These are phyloP conservation scores for Drosophila mimica DNA, from an alignment of 2,888 invertebrate species.

Conservation along the genomic window DNA sequence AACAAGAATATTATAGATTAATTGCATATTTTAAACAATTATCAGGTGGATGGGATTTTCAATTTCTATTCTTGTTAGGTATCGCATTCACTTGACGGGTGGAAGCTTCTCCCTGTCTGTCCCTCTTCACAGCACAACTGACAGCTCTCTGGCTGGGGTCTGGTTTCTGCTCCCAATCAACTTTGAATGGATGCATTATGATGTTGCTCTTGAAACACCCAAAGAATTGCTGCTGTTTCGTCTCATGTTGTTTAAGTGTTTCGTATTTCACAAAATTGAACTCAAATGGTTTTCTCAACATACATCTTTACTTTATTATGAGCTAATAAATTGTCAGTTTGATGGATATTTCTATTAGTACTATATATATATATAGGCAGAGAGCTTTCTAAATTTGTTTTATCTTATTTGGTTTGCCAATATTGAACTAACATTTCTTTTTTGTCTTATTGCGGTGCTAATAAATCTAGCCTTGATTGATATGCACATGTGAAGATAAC, in stretches of 20 bases:
- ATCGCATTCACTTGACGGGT: background rate
- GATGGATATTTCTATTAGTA: background rate
- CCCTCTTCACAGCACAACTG: background rate
- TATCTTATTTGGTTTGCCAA: constrained; percentile 11
- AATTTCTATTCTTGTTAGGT: background rate
- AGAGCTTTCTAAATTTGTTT: background rate
- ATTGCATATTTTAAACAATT: background rate
- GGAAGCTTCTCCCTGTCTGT: background rate
- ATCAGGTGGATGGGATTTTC: too few species aligned
- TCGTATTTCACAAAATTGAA: background rate
- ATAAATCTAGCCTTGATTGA: constrained; percentile 32
- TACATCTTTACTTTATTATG: constrained; percentile 3
- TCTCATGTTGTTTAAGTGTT: constrained; percentile 22
- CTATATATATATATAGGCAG: background rate
- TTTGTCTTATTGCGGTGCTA: constrained; percentile 1
- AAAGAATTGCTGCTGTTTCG: constrained; percentile 23
- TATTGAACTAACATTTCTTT: constrained; percentile 4
- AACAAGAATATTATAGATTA: background rate
- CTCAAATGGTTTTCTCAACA: background rate
- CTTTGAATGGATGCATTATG: constrained; percentile 5
- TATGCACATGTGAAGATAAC: constrained; percentile 9
- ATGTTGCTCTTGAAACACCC: constrained; percentile 22
- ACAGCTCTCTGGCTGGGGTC: background rate
- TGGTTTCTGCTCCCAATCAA: constrained; percentile 9
- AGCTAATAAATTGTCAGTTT: constrained; percentile 2